These are phyloP conservation scores for Vanessa atalanta DNA, from an alignment of 1,140 invertebrate species.

Conservation along the genomic window DNA sequence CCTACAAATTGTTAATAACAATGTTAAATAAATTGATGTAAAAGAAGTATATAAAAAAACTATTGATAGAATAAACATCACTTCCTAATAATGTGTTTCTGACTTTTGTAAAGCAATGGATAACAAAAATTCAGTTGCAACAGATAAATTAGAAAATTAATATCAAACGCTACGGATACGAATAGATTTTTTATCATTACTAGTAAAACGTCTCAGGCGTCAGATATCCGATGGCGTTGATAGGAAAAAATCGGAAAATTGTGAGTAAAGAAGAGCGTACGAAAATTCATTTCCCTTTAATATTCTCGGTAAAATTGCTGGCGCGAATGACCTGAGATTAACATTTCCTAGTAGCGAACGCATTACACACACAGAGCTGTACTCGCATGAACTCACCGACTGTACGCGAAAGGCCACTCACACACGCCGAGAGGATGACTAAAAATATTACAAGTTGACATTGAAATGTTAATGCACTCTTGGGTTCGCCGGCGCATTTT, in stretches of 20 bases:
- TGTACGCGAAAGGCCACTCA: conserved; percentile 62
- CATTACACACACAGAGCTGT: conserved; percentile 42
- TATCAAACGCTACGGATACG: neutral
- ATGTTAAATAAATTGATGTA: conserved; percentile 13
- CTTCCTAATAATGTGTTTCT: neutral
- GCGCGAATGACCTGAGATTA: conserved; percentile 66
- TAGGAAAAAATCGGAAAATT: conserved; percentile 32
- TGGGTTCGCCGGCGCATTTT: conserved; percentile 59
- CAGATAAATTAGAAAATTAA: neutral
- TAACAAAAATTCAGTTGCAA: neutral
- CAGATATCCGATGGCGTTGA: conserved; percentile 1
- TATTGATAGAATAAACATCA: neutral
- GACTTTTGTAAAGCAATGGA: no score
- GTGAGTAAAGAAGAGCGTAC: conserved; percentile 35
- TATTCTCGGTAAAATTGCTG: conserved; percentile 48
- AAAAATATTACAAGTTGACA: conserved; percentile 79
- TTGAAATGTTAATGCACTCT: conserved; percentile 80
- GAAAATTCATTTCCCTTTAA: conserved; percentile 52
- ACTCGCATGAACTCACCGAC: conserved; percentile 42
- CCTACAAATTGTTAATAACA: conserved; percentile 34
- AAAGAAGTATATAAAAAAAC: neutral
- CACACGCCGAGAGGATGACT: conserved; percentile 62
- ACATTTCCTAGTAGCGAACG: conserved; percentile 65
- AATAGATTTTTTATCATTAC: conserved; percentile 2
- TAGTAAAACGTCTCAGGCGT: conserved; percentile 14